Base-by-base conservation (phyloP, 2,113 vertebrate genomes). In the Oryzias woworae region DNA sequence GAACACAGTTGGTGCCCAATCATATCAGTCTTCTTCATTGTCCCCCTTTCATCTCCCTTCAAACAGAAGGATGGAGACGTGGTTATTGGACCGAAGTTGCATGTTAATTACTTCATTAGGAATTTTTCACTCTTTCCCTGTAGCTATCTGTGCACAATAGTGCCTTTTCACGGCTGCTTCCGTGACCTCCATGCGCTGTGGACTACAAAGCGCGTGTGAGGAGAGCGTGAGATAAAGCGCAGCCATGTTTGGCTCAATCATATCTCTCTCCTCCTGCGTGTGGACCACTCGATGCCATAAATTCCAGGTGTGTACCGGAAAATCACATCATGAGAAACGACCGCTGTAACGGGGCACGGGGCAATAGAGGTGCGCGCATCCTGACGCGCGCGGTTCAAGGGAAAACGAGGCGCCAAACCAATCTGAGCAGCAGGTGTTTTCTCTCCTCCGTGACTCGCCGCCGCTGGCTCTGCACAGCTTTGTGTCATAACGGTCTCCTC, bases 341-440 rank as follows among this genome's bases (percentile, higher is more conserved):
- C 51, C 53, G 8, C 14, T 44, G 20, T 20, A 62, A 81, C 8
- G 62, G 73, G 65, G 63, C 76, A 81, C 28, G 18, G 53, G 17
- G 7, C 20, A 20, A 20, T 20, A 4, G 26, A 6, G 5, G 26
- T 6, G 26, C 26, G 26, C 26, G 26, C 26, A 6, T 6, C 26
- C 26, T 28, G 26, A 6, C 5, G 4, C 5, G 7, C 22, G 5
- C 54, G 2, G 13, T 7, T 14, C 52, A 53, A 15, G 5, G 54
- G 13, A 50, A 4, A 52, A 58, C 62, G 58, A 17, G 20, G 7
- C 16, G 28, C 68, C 41, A 44, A 51, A 5, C 23, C 7, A 51
- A 42, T 58, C 64, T 64, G 48, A 53, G 69, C 71, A 59, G 85
- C 80, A 86, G 77, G 74, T 82, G 72, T 80, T 75, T 66, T 41